These are phyloP conservation scores for Brachionus plicatilis DNA, from an alignment of 1,140 invertebrate species.

Conservation along the genomic window DNA sequence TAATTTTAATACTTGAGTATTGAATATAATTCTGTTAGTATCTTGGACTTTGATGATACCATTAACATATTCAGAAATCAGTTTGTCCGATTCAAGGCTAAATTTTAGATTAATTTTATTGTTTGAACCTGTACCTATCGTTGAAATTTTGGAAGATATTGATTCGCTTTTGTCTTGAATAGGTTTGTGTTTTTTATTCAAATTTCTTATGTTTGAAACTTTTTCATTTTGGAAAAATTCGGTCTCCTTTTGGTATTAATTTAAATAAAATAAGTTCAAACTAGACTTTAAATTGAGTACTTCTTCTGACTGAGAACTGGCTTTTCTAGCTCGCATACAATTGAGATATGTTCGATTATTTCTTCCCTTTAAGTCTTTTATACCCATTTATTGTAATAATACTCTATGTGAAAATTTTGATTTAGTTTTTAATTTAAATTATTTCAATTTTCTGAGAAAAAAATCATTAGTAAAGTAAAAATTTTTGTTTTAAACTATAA, in stretches of 20 bases:
- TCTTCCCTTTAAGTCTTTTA: not conserved
- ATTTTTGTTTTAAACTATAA: not conserved
- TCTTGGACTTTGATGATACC: constrained; percentile 26
- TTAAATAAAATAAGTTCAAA: not conserved
- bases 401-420: not conserved
- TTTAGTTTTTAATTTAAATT: not conserved
- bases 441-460: not conserved
- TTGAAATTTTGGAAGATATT: not conserved
- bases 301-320: not conserved
- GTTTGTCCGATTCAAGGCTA: not conserved
- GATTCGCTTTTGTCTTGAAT: not conserved
- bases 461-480: not conserved
- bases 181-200: not conserved
- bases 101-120: not conserved
- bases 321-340: not conserved
- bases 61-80: constrained; percentile 5
- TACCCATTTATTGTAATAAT: not conserved
- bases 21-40: not conserved
- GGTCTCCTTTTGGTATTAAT: not conserved
- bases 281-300: not conserved
- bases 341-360: not conserved
- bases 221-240: not conserved
- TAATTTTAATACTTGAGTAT: not conserved
- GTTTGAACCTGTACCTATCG: not conserved
- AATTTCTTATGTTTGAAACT: not conserved